A percentile compares a stretch with the other conserved stretches of the same genome.
phyloP scores from a whole-genome alignment of 2,888 invertebrate species.

The Eulithis prunata region DNA sequence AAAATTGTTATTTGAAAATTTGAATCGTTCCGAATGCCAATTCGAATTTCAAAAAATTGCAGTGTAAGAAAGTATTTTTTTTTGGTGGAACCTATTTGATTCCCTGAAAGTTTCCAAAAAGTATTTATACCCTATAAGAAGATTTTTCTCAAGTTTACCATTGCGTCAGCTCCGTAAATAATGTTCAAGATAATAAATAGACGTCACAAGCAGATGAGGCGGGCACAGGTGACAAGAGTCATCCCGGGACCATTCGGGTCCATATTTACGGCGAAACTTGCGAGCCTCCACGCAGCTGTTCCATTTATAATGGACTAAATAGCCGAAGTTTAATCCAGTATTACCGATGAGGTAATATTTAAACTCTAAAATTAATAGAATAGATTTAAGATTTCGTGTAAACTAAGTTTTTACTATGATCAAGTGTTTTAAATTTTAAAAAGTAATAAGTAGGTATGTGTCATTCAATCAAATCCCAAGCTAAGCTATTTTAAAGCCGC shows the following conservation, averaged over 20 bases:
- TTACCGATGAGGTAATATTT: slow-evolving; percentile 16
- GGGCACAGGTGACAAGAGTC: slow-evolving; percentile 56
- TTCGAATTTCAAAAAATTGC: too few relatives aligned
- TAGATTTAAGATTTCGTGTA: slow-evolving; percentile 1
- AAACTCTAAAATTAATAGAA: slow-evolving; percentile 18
- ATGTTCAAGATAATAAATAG: slow-evolving; percentile 28
- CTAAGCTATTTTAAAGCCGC: too few relatives aligned
- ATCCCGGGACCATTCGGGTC: slow-evolving; percentile 46
- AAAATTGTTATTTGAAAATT: too few relatives aligned
- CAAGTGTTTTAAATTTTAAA: too few relatives aligned
- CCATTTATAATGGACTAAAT: slow-evolving; percentile 56
- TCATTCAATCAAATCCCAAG: too few relatives aligned
- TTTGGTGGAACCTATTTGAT: too few relatives aligned
- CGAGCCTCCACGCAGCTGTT: slow-evolving; percentile 46
- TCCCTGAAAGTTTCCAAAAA: too few relatives aligned
- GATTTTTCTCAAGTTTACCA: too few relatives aligned
- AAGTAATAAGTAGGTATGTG: too few relatives aligned
- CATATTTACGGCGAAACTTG: slow-evolving; percentile 63
- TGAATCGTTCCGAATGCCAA: too few relatives aligned
- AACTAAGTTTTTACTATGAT: background rate
- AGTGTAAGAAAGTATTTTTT: too few relatives aligned
- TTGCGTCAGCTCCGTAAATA: slow-evolving; percentile 9
- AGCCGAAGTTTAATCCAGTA: slow-evolving; percentile 52
- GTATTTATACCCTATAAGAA: too few relatives aligned
- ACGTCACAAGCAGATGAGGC: slow-evolving; percentile 42